Base-by-base conservation (phyloP, 30 jellyfish, hydroid and myxozoan species). In the Pelagia noctiluca region DNA sequence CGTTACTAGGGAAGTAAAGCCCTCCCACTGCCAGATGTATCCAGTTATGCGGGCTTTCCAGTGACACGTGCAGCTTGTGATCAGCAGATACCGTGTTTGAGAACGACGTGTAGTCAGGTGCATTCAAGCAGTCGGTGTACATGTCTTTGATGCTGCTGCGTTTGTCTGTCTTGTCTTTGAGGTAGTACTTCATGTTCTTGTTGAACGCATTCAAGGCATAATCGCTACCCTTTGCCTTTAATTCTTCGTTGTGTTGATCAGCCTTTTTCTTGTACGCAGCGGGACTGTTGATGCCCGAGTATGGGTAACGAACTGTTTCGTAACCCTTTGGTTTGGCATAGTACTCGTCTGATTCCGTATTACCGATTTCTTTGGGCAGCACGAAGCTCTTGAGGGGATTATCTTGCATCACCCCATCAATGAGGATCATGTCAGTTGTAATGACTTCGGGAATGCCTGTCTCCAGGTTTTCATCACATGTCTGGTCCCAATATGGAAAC, bases 21-120 rank as follows among this genome's bases (percentile, higher is more conserved):
- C 90, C 90, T 48, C 90, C 90, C 29, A 61, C 42, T 35, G 90
- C 82, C n/a, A 78, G 48, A 78, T 78, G 90, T 19, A 78, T 23
- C 12, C 50, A 21, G 50, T 78, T 50, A 35, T 78, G 90, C 7
- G 90, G 90, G 0, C 2, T 24, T 60, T 78, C 90, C 69, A 78
- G 22, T 19, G 90, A 0, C 29, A 33, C 1, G 0, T 62, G 46
- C 4, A 3, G 8, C 0, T 31, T 30, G 8, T 49, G 16, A 19
- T 16, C 25, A 21, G 88, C 80, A 2, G 90, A 57, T 21, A 25
- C 26, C 18, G 72, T 78, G 67, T 78, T 78, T 62, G 90, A 78
- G 38, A 78, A 78, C 0, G 46, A 33, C 36, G 25, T 57, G 84
- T 78, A 78, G 11, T 36, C 33, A 0, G 48, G 34, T 16, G 74